Conservation (phyloP, 2,888 invertebrate species). For the Phrixothrix hirtus region DNA sequence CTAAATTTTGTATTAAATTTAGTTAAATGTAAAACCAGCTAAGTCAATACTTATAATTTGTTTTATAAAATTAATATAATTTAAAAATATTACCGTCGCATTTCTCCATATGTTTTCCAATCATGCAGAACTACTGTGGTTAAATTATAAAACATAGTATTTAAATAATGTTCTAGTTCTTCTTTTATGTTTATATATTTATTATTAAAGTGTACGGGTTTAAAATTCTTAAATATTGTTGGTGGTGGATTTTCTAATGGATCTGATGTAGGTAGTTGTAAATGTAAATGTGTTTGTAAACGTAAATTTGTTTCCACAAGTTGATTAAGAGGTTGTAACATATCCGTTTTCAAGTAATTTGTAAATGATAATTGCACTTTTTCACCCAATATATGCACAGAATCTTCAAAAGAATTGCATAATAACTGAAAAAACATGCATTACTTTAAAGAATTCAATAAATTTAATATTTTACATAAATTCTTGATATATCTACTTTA, state of each 20-base stretch:
- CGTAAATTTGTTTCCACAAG: conserved; percentile 92
- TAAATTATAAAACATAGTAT: conserved; percentile 94
- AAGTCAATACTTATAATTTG: no score
- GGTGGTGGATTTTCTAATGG: conserved; percentile 49
- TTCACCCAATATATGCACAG: conserved; percentile 37
- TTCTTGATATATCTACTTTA: conserved; percentile 67
- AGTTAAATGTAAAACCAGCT: no score
- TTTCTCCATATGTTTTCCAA: conserved; percentile 96
- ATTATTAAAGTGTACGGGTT: conserved; percentile 51
- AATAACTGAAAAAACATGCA: conserved; percentile 45
- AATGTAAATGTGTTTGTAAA: conserved; percentile 87
- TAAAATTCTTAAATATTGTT: conserved; percentile 46
- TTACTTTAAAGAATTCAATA: background rate
- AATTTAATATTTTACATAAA: conserved; percentile 57
- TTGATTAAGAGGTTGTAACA: conserved; percentile 76
- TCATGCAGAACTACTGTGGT: conserved; percentile 97
- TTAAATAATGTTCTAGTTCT: conserved; percentile 85
- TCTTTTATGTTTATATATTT: conserved; percentile 49
- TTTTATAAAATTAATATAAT: no score
- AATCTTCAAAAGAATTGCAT: conserved; percentile 49
- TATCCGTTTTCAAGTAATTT: conserved; percentile 60
- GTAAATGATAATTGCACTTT: conserved; percentile 54
- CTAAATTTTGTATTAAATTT: no score
- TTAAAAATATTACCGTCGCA: conserved; percentile 68
- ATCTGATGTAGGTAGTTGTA: conserved; percentile 70